phyloP scores from a whole-genome alignment of 2,113 vertebrate species.

The Rhinichthys klamathensis region DNA sequence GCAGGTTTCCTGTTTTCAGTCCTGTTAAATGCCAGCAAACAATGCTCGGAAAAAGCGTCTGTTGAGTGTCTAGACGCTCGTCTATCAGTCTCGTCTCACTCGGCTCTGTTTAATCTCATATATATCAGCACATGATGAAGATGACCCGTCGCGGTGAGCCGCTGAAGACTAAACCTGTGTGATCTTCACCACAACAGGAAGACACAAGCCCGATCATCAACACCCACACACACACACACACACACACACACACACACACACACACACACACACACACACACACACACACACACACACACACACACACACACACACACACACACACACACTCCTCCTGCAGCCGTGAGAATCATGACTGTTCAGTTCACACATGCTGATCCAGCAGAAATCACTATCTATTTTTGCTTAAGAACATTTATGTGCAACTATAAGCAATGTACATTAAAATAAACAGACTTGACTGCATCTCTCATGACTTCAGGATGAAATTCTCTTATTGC shows the following conservation, averaged over 20 bases:
- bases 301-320: not conserved
- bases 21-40: slow-evolving; percentile 71
- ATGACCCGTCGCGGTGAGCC: slow-evolving; percentile 13
- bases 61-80: slow-evolving; percentile 74
- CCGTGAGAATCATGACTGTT: slow-evolving; percentile 19
- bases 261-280: not conserved
- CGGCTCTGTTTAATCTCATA: slow-evolving; percentile 46
- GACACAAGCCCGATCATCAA: not conserved
- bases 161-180: not conserved
- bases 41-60: slow-evolving; percentile 75
- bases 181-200: slow-evolving; percentile 33
- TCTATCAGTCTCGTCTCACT: slow-evolving; percentile 51
- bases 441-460: not conserved
- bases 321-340: slow-evolving; percentile 6
- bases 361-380: not conserved
- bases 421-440: not conserved
- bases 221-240: not conserved
- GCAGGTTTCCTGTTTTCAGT: slow-evolving; percentile 77
- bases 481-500: too few relatives aligned
- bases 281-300: not conserved
- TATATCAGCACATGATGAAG: slow-evolving; percentile 32
- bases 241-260: not conserved
- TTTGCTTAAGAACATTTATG: not conserved
- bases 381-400: not conserved
- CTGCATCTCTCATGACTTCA: not conserved